These are phyloP conservation scores for Mythimna impura DNA, from an alignment of 2,888 invertebrate species.

Conservation along the genomic window DNA sequence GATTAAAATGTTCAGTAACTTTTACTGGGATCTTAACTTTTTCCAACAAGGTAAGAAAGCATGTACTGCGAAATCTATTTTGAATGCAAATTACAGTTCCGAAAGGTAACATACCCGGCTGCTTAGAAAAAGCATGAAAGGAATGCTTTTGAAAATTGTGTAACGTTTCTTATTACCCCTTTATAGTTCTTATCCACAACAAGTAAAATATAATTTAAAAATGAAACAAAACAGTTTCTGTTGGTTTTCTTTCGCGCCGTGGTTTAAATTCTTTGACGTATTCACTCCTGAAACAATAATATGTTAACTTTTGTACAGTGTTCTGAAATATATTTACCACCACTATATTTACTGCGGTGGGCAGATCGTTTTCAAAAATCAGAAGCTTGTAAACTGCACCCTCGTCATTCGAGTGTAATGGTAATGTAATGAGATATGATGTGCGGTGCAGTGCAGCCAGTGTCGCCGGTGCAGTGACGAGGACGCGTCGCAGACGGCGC, in stretches of 20 bases:
- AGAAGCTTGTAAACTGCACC: constrained; percentile 9
- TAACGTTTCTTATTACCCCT: neutral
- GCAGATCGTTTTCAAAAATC: neutral
- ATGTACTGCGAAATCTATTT: neutral
- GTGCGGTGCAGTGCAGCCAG: constrained; percentile 14
- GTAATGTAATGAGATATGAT: constrained; percentile 36
- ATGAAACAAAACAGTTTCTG: neutral
- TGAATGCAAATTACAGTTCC: neutral
- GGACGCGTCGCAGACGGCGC: neutral
- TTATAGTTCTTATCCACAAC: neutral
- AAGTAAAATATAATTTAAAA: neutral
- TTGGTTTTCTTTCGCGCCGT: neutral
- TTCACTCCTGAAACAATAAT: constrained; percentile 2
- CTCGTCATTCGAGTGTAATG: constrained; percentile 20
- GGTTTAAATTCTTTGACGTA: neutral
- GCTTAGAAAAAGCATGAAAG: neutral
- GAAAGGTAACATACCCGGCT: neutral
- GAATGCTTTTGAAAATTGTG: neutral
- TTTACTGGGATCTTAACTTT: too few relatives aligned
- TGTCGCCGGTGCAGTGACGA: constrained; percentile 4
- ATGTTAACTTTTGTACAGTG: neutral
- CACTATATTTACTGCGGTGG: neutral
- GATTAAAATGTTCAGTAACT: neutral
- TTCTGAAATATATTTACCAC: neutral
- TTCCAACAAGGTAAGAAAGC: neutral